Evolutionary conservation across 2,888 invertebrate species (phyloP).

Genomic region (Parnassius glacialis): DNA sequence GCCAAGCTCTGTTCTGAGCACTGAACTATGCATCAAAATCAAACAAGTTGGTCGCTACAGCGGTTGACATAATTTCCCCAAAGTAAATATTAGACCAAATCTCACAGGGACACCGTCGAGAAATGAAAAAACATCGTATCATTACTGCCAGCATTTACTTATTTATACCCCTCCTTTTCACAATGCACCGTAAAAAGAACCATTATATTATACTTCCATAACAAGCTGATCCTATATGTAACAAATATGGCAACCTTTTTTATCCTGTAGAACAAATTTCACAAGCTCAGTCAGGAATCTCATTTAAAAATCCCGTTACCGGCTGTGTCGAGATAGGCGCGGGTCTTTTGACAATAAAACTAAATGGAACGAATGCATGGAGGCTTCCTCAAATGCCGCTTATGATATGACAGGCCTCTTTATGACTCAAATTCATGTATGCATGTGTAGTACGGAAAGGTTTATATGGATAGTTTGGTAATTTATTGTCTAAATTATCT

Average conservation of each 20-base stretch:
- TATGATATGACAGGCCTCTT: conserved; percentile 67
- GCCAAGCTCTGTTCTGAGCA: conserved; percentile 16
- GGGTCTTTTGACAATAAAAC: conserved; percentile 78
- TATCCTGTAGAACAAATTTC: conserved; percentile 77
- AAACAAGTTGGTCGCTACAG: conserved; percentile 67
- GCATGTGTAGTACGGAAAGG: conserved; percentile 50
- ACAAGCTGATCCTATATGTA: conserved; percentile 67
- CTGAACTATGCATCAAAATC: conserved; percentile 78
- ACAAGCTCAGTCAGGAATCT: conserved; percentile 70
- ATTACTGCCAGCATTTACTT: conserved; percentile 28
- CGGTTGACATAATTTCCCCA: conserved; percentile 69
- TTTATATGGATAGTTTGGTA: conserved; percentile 50
- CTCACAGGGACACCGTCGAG: conserved; percentile 59
- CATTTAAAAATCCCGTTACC: conserved; percentile 80
- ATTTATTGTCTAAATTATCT: conserved; percentile 49
- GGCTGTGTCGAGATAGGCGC: conserved; percentile 73
- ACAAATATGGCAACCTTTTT: conserved; percentile 74
- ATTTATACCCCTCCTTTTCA: conserved; percentile 32
- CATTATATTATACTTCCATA: conserved; percentile 61
- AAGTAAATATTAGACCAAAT: conserved; percentile 73
- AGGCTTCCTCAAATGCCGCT: conserved; percentile 67
- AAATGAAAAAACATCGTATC: conserved; percentile 65
- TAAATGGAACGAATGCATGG: conserved; percentile 80
- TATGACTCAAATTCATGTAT: conserved; percentile 58
- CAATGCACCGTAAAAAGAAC: conserved; percentile 61